Percentiles rank a stretch among this genome's conserved stretches.
These are phyloP conservation scores for Ceratina australensis DNA, from an alignment of 1,140 invertebrate species.

Conservation along the genomic window DNA sequence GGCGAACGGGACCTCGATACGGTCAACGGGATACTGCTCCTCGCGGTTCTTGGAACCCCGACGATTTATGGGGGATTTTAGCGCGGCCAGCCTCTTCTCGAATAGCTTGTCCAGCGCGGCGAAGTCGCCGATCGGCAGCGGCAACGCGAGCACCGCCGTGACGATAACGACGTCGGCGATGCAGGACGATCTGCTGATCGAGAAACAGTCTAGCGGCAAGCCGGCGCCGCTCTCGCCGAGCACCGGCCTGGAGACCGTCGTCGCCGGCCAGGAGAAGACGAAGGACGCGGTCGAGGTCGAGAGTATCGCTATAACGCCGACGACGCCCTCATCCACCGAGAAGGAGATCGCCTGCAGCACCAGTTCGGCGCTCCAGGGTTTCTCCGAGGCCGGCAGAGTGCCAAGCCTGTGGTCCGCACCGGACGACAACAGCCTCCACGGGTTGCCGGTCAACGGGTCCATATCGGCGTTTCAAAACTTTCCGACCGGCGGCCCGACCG, in stretches of 20 bases:
- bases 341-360: conserved; percentile 71
- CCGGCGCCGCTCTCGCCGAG: conserved; percentile 74
- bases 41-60: conserved; percentile 17
- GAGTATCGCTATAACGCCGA: conserved; percentile 67
- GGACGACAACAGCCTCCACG: conserved; percentile 69
- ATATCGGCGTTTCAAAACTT: conserved; percentile 78
- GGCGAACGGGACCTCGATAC: conserved; percentile 11
- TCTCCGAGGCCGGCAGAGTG: conserved; percentile 70
- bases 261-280: conserved; percentile 66
- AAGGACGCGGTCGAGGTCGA: conserved; percentile 72
- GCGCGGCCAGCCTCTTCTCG: conserved; percentile 71
- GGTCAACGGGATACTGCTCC: conserved; percentile 7
- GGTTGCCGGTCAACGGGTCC: conserved; percentile 74
- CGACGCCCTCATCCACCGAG: conserved; percentile 67
- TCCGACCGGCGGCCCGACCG: conserved; percentile 69
- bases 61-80: conserved; percentile 77
- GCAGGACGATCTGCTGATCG: conserved; percentile 83
- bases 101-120: conserved; percentile 58
- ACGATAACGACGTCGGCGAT: conserved; percentile 74
- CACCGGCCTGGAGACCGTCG: conserved; percentile 56
- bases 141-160: conserved; percentile 45
- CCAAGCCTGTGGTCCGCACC: conserved; percentile 73
- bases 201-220: conserved; percentile 79
- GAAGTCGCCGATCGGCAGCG: conserved; percentile 51
- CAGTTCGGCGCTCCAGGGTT: conserved; percentile 67